Base-by-base conservation (phyloP, 2,113 vertebrate species). In the Heterotilapia buettikoferi region DNA sequence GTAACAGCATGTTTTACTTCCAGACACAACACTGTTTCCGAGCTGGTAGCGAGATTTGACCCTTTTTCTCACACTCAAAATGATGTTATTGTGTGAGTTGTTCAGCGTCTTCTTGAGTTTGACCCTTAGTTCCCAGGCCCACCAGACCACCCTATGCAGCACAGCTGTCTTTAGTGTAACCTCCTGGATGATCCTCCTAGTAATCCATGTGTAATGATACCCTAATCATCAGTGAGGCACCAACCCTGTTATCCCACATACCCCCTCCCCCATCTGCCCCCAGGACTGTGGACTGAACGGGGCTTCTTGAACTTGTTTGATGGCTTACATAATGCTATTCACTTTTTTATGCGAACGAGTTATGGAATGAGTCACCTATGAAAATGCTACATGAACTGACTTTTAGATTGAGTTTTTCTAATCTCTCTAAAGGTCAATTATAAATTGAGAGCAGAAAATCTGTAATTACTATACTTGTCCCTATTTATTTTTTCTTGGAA, bases 141-240 rank as follows among this genome's bases (percentile, higher is more conserved):
- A 45, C 14, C 50, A 56, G 89, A 87, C 87, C 91, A 88, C 87
- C 91, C 73, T 47, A 79, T 76, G 61, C 84, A 80, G 76, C 84
- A 76, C 95, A 95, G 95, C 93, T 95, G 95, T 92, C 89, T 89
- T 53, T 43, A 80, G 89, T 89, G 88, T 87, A 93, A 82, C 83
- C 87, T 86, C 82, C 85, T 66, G 86, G 79, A 88, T 92, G 89
- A 92, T 92, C 91, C 84, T 86, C 43, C 5, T 9, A 85, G 85
- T 92, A 92, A 94, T 95, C 92, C 91, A 56, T 71, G 54, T 89
- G 87, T 93, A 93, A 93, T 93, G 86, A 91, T 90, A 92, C 92
- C 91, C 71, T 89, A 80, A 92, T 91, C 89, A 86, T 63, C 84
- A 68, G 66, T 84, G 31, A 90, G 84, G 86, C 89, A 84, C 84